Percentiles rank a stretch among this genome's conserved stretches.
phyloP scores from a whole-genome alignment of 2,113 vertebrate genomes.

The Spermophilus dauricus region DNA sequence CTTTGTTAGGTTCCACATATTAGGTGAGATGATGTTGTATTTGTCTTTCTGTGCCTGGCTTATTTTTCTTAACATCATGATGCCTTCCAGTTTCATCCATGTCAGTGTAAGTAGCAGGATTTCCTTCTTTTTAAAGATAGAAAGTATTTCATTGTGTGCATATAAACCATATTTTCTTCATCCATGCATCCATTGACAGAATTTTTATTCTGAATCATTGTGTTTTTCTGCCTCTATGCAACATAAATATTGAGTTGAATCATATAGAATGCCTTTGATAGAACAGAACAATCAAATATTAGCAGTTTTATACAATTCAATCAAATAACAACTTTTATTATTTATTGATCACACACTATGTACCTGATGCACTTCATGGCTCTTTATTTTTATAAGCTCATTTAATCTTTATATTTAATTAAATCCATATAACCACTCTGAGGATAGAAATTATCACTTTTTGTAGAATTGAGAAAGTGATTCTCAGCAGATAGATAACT shows the following conservation, averaged over 20 bases:
- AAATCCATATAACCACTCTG: neutral
- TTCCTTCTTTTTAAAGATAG: neutral
- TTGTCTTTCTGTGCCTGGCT: neutral
- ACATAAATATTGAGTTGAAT: neutral
- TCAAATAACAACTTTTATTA: neutral
- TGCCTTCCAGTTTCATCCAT: no score
- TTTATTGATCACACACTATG: neutral
- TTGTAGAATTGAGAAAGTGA: neutral
- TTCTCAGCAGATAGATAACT: neutral
- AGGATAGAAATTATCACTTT: neutral
- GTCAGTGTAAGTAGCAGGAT: neutral
- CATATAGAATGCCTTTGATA: neutral
- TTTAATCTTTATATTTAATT: constrained; percentile 8
- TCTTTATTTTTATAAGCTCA: constrained; percentile 35
- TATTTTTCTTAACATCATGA: neutral
- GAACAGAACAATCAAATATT: neutral
- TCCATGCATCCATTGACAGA: neutral
- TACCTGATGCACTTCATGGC: neutral
- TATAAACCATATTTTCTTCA: neutral
- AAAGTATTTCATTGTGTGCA: neutral
- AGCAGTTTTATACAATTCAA: neutral
- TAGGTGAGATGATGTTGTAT: neutral
- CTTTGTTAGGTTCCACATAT: neutral
- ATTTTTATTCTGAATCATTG: neutral
- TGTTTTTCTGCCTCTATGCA: neutral